Evolutionary conservation across 2,797 vertebrate species (phyloP).

Genomic region (Trachops cirrhosus): DNA sequence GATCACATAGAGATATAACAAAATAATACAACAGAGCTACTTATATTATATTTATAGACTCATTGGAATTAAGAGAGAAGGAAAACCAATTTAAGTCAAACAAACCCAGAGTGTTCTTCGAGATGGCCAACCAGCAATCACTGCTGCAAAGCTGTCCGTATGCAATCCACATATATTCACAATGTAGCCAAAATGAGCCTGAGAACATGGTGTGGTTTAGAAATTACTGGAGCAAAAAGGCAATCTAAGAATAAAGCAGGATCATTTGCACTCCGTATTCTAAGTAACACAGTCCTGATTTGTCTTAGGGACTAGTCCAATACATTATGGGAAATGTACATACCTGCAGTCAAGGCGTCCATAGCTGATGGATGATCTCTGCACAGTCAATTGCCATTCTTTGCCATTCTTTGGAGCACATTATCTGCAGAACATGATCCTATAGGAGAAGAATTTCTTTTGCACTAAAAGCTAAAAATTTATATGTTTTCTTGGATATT

Average conservation of each 20-base stretch:
- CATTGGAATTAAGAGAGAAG: not conserved
- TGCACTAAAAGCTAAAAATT: not conserved
- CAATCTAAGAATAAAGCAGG: not conserved
- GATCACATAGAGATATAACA: not conserved
- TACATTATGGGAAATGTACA: not conserved
- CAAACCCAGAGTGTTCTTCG: not conserved
- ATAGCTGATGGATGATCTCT: not conserved
- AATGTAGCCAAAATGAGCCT: not conserved
- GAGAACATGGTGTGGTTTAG: not conserved
- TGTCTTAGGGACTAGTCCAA: not conserved
- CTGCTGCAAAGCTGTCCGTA: not conserved
- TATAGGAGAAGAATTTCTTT: not conserved
- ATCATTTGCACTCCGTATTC: not conserved
- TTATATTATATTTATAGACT: slow-evolving; percentile 3
- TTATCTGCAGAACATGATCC: not conserved
- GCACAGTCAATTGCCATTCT: not conserved
- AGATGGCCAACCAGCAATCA: not conserved
- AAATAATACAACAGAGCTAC: not conserved
- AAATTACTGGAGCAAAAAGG: not conserved
- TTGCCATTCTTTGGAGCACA: not conserved
- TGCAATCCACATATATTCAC: not conserved
- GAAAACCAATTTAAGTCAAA: not conserved
- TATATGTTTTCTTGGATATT: not conserved
- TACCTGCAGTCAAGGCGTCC: not conserved
- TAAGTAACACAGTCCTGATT: not conserved